These are phyloP conservation scores for Philhelius pedissequus DNA, from an alignment of 2,888 invertebrate species.

Conservation along the genomic window DNA sequence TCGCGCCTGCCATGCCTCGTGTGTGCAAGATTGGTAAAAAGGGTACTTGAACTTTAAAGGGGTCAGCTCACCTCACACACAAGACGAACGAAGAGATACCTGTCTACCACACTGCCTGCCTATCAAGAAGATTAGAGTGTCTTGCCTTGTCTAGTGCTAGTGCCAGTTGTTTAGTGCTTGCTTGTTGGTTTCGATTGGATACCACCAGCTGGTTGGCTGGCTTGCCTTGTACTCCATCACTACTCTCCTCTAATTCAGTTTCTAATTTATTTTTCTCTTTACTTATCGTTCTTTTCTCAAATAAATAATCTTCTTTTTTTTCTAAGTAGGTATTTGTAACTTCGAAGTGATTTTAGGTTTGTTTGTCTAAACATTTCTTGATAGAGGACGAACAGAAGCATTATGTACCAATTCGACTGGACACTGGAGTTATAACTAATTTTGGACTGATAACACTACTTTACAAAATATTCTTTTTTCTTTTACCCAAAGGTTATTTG, in stretches of 20 bases:
- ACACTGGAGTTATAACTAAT: no score
- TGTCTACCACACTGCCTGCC: slow-evolving; percentile 45
- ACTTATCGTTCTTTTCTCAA: slow-evolving; percentile 18
- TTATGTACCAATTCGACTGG: no score
- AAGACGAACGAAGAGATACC: slow-evolving; percentile 39
- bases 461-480: no score
- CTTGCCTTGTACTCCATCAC: slow-evolving; percentile 63
- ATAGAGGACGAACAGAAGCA: slow-evolving; percentile 55
- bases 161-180: background rate
- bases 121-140: slow-evolving; percentile 17
- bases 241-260: slow-evolving; percentile 48
- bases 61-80: slow-evolving; percentile 62
- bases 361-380: slow-evolving; percentile 56
- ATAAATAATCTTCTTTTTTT: background rate
- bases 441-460: no score
- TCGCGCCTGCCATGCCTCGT: slow-evolving; percentile 34
- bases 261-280: slow-evolving; percentile 30
- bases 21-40: slow-evolving; percentile 67
- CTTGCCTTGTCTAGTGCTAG: background rate
- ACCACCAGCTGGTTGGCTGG: slow-evolving; percentile 26
- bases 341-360: background rate
- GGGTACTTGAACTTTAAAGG: slow-evolving; percentile 68
- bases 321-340: no score
- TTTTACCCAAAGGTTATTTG: no score
- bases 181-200: background rate